Conservation (phyloP, 2,797 vertebrate species). For the Lagorchestes hirsutus region DNA sequence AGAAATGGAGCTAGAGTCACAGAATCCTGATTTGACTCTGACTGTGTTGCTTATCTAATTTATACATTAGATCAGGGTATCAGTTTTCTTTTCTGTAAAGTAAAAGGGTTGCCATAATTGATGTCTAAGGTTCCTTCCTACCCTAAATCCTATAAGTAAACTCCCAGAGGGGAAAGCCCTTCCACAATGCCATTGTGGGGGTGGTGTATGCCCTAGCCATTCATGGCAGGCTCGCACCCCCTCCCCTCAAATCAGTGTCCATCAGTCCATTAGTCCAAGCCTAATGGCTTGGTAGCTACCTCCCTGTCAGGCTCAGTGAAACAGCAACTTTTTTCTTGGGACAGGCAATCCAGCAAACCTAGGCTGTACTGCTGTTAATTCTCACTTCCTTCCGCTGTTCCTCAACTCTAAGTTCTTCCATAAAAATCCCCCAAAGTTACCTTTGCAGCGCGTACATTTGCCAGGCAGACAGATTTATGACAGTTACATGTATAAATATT, state of each 20-base stretch:
- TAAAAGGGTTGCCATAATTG: neutral
- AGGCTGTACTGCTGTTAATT: conserved; percentile 64
- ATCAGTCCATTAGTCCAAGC: neutral
- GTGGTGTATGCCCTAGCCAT: neutral
- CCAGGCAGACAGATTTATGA: conserved; percentile 87
- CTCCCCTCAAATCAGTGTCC: neutral
- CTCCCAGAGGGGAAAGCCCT: neutral
- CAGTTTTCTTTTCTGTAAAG: neutral
- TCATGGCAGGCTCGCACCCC: neutral
- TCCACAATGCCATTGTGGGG: neutral
- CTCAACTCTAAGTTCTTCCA: conserved; percentile 80
- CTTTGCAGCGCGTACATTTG: conserved; percentile 85
- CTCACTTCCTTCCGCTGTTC: conserved; percentile 79
- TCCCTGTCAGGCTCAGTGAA: neutral
- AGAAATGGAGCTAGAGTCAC: too few relatives aligned
- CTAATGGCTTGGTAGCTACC: neutral
- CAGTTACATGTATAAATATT: conserved; percentile 89
- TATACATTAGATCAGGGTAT: neutral
- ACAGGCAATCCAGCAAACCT: neutral
- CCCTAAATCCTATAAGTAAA: neutral
- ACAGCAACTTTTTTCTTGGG: neutral
- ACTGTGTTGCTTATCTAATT: neutral
- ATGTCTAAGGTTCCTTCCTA: neutral
- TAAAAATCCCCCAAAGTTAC: conserved; percentile 86
- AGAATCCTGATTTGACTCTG: neutral